Evolutionary conservation across 2,797 vertebrate genomes (phyloP).

Genomic region (Megalops cyprinoides): DNA sequence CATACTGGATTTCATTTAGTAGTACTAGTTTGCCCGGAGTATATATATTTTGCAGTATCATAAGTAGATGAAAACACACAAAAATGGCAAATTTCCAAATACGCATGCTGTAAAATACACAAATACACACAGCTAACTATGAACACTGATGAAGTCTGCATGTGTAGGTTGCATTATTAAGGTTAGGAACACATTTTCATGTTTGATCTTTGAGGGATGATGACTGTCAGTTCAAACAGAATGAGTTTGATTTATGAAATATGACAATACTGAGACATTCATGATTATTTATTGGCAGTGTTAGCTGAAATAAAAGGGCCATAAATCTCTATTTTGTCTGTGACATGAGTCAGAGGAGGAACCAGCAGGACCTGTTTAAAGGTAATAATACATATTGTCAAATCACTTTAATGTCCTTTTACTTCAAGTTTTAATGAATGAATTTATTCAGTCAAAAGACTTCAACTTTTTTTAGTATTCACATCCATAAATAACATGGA

Average conservation of each 20-base stretch:
- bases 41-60: constrained; percentile 25
- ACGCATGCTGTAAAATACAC: too few species aligned
- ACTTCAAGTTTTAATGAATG: constrained; percentile 65
- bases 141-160: constrained; percentile 14
- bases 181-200: constrained; percentile 57
- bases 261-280: constrained; percentile 76
- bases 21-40: constrained; percentile 5
- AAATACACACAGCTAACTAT: not conserved
- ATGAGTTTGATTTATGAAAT: constrained; percentile 80
- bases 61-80: constrained; percentile 3
- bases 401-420: constrained; percentile 68
- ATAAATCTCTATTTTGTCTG: constrained; percentile 78
- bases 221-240: constrained; percentile 74
- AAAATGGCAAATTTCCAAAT: constrained; percentile 19
- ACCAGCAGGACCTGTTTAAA: constrained; percentile 61
- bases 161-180: constrained; percentile 51
- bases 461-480: constrained; percentile 59
- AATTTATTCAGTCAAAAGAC: constrained; percentile 69
- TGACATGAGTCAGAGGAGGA: constrained; percentile 77
- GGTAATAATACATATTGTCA: constrained; percentile 69
- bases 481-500: constrained; percentile 64
- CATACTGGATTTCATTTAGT: constrained; percentile 9
- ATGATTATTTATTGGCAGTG: constrained; percentile 85
- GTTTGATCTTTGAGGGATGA: constrained; percentile 67
- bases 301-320: constrained; percentile 81